Base-by-base conservation (phyloP, 2,797 vertebrate species). In the Hydrophis major region DNA sequence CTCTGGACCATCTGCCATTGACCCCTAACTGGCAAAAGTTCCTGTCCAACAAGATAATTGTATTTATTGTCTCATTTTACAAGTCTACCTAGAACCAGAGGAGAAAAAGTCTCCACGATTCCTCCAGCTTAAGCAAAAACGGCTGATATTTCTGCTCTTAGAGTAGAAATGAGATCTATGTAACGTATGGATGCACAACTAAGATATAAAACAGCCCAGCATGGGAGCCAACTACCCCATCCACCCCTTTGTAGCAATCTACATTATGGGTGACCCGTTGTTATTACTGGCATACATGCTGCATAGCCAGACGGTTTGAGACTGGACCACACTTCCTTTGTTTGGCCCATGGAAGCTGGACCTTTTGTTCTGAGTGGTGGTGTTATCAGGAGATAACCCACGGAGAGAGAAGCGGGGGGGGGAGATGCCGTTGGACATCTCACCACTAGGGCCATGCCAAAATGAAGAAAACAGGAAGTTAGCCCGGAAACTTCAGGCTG, bases 381-480 rank as follows among this genome's bases (percentile, higher is more conserved):
- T 98, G 97, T 97, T 97, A 97, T 97, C 96, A 94, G 95, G 93
- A 98, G 97, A 98, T 98, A 98, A 98, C 96, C 95, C 92, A 95
- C 94, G n/a, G 8, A 55, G 95, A 55, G 95, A 97, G 97, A 97
- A 98, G 97, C 97, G 95, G 94, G 95, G 32, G 32, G 32, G 53
- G 53, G 53, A 12, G 53, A 93, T 96, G 96, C 97, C 96, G 97
- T 97, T 97, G 96, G 96, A 97, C 96, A 97, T 95, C 95, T 97
- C 96, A 97, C 96, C 97, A 96, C 97, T 95, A 96, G 95, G 96
- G 96, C 94, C 94, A 55, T 86, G 96, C 95, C 97, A 94, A 96
- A 96, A 95, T 89, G 96, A 94, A 95, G 96, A 96, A 97, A 98
- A 98, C 97, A 98, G 97, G 97, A 98, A 97, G 95, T 94, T 0